Conservation (phyloP, 2,888 invertebrate species). For the Melanophora roralis region DNA sequence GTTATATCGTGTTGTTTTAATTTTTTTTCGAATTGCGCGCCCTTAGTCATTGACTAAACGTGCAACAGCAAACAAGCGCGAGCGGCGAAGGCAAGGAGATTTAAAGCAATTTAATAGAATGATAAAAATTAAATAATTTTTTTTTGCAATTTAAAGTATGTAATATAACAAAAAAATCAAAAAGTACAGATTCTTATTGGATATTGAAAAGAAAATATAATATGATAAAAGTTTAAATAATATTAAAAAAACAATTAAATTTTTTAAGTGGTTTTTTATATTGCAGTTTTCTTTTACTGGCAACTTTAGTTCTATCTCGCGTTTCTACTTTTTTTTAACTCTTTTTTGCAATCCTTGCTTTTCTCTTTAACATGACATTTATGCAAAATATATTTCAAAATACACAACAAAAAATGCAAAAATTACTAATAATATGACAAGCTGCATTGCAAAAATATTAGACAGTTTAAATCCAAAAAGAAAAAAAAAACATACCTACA, state of each 20-base stretch:
- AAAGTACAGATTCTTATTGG: neutral
- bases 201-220: neutral
- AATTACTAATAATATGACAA: conserved; percentile 31
- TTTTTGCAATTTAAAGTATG: neutral
- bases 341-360: neutral
- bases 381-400: conserved; percentile 23
- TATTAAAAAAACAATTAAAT: conserved; percentile 9
- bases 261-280: no score
- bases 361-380: conserved; percentile 36
- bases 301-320: neutral
- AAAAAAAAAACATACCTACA: no score
- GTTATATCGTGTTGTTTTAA: conserved; percentile 70
- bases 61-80: conserved; percentile 64
- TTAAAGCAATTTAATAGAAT: conserved; percentile 13
- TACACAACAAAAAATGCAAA: conserved; percentile 17
- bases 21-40: conserved; percentile 75
- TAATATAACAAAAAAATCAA: neutral
- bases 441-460: conserved; percentile 17
- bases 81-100: conserved; percentile 53
- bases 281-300: neutral
- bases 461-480: conserved; percentile 41
- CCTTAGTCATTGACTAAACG: conserved; percentile 76
- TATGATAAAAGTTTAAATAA: neutral
- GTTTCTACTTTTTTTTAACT: conserved; percentile 6
- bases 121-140: conserved; percentile 18